phyloP scores from a whole-genome alignment of 2,113 vertebrate genomes.

The Meriones unguiculatus region DNA sequence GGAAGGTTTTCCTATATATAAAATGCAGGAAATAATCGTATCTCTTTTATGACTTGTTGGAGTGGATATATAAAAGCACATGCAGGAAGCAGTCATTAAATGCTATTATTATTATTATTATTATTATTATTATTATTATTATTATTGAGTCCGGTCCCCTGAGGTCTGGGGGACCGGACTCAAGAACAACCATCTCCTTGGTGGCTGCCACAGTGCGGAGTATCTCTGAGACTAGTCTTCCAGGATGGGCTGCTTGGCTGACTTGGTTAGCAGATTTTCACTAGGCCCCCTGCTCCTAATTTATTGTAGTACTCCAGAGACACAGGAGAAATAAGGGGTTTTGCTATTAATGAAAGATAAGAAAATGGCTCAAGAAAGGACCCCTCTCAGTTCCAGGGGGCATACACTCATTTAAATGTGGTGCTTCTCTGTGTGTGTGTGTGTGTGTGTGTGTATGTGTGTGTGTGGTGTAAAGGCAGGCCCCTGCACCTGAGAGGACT shows the following conservation, averaged over 20 bases:
- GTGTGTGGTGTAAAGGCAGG: not conserved
- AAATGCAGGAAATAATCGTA: not conserved
- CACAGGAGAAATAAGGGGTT: not conserved
- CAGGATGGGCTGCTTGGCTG: not conserved
- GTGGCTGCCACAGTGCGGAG: not conserved
- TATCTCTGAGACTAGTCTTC: not conserved
- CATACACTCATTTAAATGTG: accelerated
- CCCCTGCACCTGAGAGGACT: not conserved
- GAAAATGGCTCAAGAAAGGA: not conserved
- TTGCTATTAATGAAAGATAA: not conserved
- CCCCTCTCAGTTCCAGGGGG: not conserved
- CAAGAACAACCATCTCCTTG: not conserved
- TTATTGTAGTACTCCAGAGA: not conserved
- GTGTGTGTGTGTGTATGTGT: not conserved
- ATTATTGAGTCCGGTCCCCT: not conserved
- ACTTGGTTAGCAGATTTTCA: not conserved
- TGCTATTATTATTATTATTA: not conserved
- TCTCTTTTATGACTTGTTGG: not conserved
- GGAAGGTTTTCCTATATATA: not conserved
- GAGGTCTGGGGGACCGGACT: not conserved
- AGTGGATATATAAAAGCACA: not conserved
- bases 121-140: not conserved
- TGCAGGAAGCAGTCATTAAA: not conserved
- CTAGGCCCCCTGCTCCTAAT: not conserved
- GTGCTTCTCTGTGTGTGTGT: not conserved